Percentiles rank a stretch among this genome's conserved stretches.
Conservation (phyloP, 1,140 invertebrate species). For the Zaprionus capensis region DNA sequence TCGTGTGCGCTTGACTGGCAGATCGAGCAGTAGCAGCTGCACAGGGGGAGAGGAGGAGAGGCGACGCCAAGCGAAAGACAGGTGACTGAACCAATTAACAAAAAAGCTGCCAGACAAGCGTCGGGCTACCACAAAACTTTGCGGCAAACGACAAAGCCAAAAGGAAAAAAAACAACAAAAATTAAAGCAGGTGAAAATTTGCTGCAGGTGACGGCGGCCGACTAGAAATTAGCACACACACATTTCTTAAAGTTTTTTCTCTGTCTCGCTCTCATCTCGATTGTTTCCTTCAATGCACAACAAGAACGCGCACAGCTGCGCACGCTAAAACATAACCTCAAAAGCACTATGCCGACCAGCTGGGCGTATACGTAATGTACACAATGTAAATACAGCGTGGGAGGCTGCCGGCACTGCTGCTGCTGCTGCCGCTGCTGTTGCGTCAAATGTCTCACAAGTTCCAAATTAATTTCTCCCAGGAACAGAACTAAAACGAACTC, state of each 20-base stretch:
- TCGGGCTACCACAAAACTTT: constrained; percentile 46
- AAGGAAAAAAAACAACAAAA: constrained; percentile 46
- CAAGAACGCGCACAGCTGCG: constrained; percentile 54
- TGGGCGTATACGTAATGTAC: constrained; percentile 75
- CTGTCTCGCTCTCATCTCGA: not conserved
- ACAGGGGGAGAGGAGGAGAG: constrained; percentile 59
- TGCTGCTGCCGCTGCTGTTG: constrained; percentile 24
- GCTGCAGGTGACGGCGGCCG: constrained; percentile 66
- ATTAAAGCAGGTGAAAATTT: constrained; percentile 54
- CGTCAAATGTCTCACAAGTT: constrained; percentile 80
- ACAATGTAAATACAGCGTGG: constrained; percentile 75
- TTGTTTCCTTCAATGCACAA: not conserved
- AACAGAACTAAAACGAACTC: constrained; percentile 44
- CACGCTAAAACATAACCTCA: constrained; percentile 56
- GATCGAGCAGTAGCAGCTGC: constrained; percentile 59
- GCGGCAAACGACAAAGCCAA: constrained; percentile 40
- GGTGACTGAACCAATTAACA: constrained; percentile 84
- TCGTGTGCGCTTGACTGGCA: constrained; percentile 79
- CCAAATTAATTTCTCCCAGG: constrained; percentile 84
- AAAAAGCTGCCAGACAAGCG: constrained; percentile 61
- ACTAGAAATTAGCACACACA: constrained; percentile 77
- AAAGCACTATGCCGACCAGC: constrained; percentile 20
- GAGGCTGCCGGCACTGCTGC: not conserved
- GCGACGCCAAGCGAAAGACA: constrained; percentile 56
- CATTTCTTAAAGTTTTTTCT: constrained; percentile 36